These are phyloP conservation scores for Drosophila pectinifera DNA, from an alignment of 1,140 invertebrate species.

Conservation along the genomic window DNA sequence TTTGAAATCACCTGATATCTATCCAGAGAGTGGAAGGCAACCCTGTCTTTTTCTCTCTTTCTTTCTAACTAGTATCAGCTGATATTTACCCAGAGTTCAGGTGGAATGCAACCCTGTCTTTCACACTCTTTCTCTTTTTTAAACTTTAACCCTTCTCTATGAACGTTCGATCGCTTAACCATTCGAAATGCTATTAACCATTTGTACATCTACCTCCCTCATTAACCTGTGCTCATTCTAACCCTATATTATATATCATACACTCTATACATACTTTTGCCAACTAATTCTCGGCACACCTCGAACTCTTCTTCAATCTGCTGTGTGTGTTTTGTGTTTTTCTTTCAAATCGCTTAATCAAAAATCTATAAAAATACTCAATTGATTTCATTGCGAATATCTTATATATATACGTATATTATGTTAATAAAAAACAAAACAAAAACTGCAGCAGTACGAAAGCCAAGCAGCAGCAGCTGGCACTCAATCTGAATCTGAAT, in stretches of 20 bases:
- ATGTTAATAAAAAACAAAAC: constrained; percentile 30
- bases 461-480: constrained; percentile 75
- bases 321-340: constrained; percentile 46
- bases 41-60: neutral
- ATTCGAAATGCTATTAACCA: constrained; percentile 22
- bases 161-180: constrained; percentile 23
- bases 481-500: constrained; percentile 60
- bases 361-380: constrained; percentile 27
- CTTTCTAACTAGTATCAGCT: neutral
- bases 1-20: no score
- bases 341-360: constrained; percentile 29
- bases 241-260: constrained; percentile 8
- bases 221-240: constrained; percentile 14
- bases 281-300: constrained; percentile 43
- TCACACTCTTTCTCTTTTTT: constrained; percentile 10
- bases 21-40: no score
- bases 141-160: constrained; percentile 6
- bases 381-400: constrained; percentile 43
- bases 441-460: constrained; percentile 69
- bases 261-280: constrained; percentile 21
- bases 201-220: constrained; percentile 14
- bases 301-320: constrained; percentile 28
- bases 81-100: no score
- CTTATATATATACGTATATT: constrained; percentile 32
- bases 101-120: neutral